These are phyloP conservation scores for Odontomachus brunneus DNA, from an alignment of 1,140 invertebrate genomes.

Conservation along the genomic window DNA sequence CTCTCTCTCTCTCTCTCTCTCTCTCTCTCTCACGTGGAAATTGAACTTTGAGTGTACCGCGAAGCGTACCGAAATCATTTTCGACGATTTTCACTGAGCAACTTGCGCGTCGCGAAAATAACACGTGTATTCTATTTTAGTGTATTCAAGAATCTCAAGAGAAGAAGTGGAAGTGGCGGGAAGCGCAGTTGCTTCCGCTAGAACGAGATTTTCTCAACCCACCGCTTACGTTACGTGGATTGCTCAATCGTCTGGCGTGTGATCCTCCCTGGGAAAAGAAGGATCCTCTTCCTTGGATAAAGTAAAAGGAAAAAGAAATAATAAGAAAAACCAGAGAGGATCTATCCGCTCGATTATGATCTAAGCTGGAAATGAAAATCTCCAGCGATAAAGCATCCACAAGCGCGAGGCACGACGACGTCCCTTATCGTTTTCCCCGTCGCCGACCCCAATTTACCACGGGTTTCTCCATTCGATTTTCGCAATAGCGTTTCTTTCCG, in stretches of 20 bases:
- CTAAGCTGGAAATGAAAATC: constrained; percentile 50
- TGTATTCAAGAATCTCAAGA: constrained; percentile 26
- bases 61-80: constrained; percentile 66
- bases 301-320: too few species aligned
- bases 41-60: constrained; percentile 66
- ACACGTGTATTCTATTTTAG: constrained; percentile 27
- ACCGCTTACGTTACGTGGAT: neutral
- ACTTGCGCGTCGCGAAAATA: constrained; percentile 41
- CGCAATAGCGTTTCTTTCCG: constrained; percentile 44
- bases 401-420: constrained; percentile 21
- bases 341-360: constrained; percentile 17
- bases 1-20: constrained; percentile 37
- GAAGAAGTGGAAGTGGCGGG: constrained; percentile 36
- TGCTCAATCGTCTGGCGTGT: constrained; percentile 3
- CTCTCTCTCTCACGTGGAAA: constrained; percentile 53
- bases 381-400: constrained; percentile 21
- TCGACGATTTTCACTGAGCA: constrained; percentile 52
- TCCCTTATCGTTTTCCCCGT: constrained; percentile 40
- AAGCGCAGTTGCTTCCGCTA: too few species aligned
- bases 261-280: neutral
- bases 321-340: neutral
- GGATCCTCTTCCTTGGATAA: too few species aligned
- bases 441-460: constrained; percentile 38
- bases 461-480: constrained; percentile 47
- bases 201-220: neutral